Conservation (phyloP, 2,113 vertebrate genomes). For the Diphyllodes magnificus region DNA sequence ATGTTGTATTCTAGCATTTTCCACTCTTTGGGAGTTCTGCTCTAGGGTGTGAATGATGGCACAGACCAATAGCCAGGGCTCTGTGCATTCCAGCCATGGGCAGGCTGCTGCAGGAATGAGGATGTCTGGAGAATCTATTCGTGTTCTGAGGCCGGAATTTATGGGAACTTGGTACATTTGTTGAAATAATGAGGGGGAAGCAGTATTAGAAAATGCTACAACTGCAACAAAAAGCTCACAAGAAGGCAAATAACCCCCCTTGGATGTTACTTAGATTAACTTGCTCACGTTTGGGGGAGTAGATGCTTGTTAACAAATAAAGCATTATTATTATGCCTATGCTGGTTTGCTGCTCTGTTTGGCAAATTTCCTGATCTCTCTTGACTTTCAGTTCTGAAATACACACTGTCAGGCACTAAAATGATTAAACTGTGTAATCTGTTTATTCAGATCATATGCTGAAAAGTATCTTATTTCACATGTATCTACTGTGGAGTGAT, state of each 20-base stretch:
- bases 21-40: background rate
- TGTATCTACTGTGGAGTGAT: background rate
- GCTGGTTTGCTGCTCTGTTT: background rate
- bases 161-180: background rate
- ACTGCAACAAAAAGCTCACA: background rate
- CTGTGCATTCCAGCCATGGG: background rate
- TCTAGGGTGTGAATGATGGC: background rate
- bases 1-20: background rate
- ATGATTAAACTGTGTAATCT: background rate
- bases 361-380: background rate
- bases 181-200: background rate
- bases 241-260: background rate
- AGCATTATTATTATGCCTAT: background rate
- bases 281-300: background rate
- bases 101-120: background rate
- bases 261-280: background rate
- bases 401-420: background rate
- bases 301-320: background rate
- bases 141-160: background rate
- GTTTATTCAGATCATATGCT: background rate
- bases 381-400: background rate
- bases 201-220: background rate
- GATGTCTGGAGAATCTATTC: background rate
- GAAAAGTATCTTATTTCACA: background rate
- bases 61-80: background rate